phyloP scores from a whole-genome alignment of 2,113 vertebrate species.

The Epinephelus cyanopodus region DNA sequence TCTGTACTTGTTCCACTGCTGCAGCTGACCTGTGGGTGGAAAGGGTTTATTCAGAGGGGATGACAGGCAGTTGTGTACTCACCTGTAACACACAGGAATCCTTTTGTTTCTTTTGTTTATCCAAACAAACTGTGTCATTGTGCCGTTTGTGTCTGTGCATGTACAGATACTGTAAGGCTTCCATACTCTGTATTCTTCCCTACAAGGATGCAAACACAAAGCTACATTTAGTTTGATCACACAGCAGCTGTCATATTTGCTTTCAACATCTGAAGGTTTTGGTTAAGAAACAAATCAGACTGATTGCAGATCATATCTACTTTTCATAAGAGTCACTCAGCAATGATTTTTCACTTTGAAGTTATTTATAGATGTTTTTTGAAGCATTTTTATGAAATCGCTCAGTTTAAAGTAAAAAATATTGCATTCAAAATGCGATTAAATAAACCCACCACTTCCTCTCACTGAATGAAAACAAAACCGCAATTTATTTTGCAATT shows the following conservation, averaged over 20 bases:
- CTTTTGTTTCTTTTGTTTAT: background rate
- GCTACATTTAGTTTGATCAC: background rate
- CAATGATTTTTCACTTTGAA: background rate
- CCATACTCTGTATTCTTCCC: background rate
- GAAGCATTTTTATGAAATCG: background rate
- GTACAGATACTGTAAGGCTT: background rate
- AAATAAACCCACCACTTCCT: conserved; percentile 8
- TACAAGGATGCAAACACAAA: background rate
- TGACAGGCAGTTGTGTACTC: conserved; percentile 4
- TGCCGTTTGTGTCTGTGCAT: conserved; percentile 1
- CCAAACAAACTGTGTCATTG: conserved; percentile 1
- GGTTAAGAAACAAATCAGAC: background rate
- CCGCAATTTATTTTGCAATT: conserved; percentile 40
- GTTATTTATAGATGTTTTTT: background rate
- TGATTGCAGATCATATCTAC: background rate
- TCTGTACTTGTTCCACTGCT: conserved; percentile 54
- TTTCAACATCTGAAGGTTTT: background rate
- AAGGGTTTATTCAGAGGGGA: conserved; percentile 1
- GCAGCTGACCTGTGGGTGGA: conserved; percentile 43
- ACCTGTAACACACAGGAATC: conserved; percentile 15
- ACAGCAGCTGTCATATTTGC: background rate
- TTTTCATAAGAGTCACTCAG: background rate
- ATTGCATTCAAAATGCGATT: background rate
- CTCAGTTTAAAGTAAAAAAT: conserved; percentile 2
- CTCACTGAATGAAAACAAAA: conserved; percentile 39